These are phyloP conservation scores for Acanthurus tractus DNA, from an alignment of 2,797 vertebrate species.

Conservation along the genomic window DNA sequence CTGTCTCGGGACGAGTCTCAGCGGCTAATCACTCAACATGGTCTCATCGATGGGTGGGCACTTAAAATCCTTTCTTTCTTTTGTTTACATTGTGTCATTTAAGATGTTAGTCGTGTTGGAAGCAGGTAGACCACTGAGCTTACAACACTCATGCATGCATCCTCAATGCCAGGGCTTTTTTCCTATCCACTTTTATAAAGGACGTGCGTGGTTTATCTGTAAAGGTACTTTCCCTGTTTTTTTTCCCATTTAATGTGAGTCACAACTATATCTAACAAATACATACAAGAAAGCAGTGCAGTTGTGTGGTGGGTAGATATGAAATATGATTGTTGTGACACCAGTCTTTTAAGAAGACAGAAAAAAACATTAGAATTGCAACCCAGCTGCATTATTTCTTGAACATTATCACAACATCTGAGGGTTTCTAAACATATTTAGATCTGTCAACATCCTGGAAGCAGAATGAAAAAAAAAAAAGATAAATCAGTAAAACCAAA, in stretches of 20 bases:
- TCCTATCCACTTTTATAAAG: not conserved
- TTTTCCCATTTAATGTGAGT: not conserved
- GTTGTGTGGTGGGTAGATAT: not conserved
- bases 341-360: not conserved
- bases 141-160: not conserved
- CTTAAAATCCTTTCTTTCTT: not conserved
- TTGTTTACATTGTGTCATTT: not conserved
- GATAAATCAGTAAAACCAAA: no score
- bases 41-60: constrained; percentile 93
- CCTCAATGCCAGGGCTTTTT: not conserved
- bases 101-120: not conserved
- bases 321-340: not conserved
- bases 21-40: constrained; percentile 93
- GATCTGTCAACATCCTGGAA: not conserved
- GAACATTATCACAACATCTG: not conserved
- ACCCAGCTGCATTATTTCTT: not conserved
- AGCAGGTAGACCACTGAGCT: not conserved
- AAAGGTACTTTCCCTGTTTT: not conserved
- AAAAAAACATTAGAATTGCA: not conserved
- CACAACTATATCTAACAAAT: not conserved
- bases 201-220: not conserved
- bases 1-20: constrained; percentile 96
- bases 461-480: not conserved
- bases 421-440: not conserved
- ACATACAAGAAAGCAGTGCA: not conserved